These are phyloP conservation scores for Anoplius nigerrimus DNA, from an alignment of 2,888 invertebrate species.

Conservation along the genomic window DNA sequence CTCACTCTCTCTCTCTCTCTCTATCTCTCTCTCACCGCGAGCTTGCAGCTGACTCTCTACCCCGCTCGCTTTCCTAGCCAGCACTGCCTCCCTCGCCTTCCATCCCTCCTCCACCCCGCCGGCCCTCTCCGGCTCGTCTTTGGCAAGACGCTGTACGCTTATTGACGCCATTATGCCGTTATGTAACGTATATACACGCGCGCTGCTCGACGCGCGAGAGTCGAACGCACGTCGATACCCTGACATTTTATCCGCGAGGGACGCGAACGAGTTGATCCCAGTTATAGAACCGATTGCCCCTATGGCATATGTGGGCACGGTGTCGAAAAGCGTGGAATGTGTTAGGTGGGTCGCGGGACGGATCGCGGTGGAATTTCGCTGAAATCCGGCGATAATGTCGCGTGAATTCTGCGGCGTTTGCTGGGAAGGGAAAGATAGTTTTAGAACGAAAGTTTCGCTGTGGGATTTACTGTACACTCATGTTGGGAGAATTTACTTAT, in stretches of 20 bases:
- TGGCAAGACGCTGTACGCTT: constrained; percentile 10
- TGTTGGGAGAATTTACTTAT: too few relatives aligned
- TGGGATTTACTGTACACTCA: too few relatives aligned
- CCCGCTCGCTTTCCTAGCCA: constrained; percentile 1
- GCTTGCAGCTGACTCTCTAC: background rate
- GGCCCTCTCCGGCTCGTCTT: background rate
- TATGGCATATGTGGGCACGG: too few relatives aligned
- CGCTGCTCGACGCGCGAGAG: background rate
- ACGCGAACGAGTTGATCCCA: background rate
- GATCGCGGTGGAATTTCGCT: too few relatives aligned
- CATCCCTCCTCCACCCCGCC: background rate
- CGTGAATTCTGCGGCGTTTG: too few relatives aligned
- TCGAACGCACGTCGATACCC: background rate
- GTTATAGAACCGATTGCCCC: background rate
- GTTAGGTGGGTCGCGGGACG: too few relatives aligned
- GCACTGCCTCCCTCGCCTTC: background rate
- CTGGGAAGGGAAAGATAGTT: too few relatives aligned
- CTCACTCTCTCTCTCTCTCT: too few relatives aligned
- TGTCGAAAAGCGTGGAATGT: too few relatives aligned
- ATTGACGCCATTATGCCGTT: constrained; percentile 29
- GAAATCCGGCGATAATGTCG: too few relatives aligned
- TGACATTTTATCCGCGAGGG: background rate
- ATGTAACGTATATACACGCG: constrained; percentile 22
- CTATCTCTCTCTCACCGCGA: too few relatives aligned
- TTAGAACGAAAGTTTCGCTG: too few relatives aligned